Evolutionary conservation across 2,797 vertebrate genomes (phyloP), one percentile per base, ranked within the genome.

Genomic region (Sebastes ruberrimus): DNA sequence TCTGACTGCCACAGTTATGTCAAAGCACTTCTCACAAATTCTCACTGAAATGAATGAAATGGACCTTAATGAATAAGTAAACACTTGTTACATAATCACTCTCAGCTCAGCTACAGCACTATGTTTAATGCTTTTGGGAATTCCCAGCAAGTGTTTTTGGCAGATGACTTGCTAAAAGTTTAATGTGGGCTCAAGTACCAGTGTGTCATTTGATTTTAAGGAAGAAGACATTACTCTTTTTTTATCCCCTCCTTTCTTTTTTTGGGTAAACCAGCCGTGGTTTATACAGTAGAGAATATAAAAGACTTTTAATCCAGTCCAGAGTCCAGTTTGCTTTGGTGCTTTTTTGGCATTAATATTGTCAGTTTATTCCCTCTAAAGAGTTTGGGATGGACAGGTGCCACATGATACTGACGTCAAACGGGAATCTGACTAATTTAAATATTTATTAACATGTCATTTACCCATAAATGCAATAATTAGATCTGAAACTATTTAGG

Each of bases 31-130:
- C 42, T 65, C 1, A 69, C 84, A 74, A 77, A 67, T 57, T 46
- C 62, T 65, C 69, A 63, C 3, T 80, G 42, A 83, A 4, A 35
- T 53, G 0, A 63, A 10, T 82, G 42, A 83, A 62, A 46, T 53
- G 0, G 66, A 62, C 57, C 78, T 68, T 46, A 71, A 74, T 88
- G 74, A 90, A 78, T 83, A 75, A 85, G 82, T 78, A 42, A 80
- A 69, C 8, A 23, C 25, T 11, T 7, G 61, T 86, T 88, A 75
- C 42, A 76, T 84, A 86, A 91, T 61, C 0, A 0, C 67, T 74
- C 52, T 71, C 28, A 35, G 27, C 75, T 70, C 68, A 11, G 56
- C 66, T 57, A 18, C 70, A 67, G 76, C 20, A 14, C 74, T 57
- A 16, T 4, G 3, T 78, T 60, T 61, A 64, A 69, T 52, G 35